phyloP scores from a whole-genome alignment of 92 coral and sea anemone genomes.

The Palythoa grandiflora region DNA sequence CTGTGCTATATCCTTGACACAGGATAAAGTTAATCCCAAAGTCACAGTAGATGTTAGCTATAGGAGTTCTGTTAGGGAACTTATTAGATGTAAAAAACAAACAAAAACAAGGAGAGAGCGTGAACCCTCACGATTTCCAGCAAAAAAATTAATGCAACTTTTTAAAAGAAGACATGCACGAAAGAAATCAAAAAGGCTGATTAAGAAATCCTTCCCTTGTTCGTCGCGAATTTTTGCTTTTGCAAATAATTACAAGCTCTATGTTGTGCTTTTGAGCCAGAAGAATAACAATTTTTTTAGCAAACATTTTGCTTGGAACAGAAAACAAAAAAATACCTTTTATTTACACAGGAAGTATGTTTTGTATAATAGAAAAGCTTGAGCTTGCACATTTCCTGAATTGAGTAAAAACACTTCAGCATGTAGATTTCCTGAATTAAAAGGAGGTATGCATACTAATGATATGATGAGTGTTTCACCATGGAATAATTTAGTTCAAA shows the following conservation, averaged over 20 bases:
- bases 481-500: constrained; percentile 38
- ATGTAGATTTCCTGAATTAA: constrained; percentile 20
- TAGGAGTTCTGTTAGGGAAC: constrained; percentile 36
- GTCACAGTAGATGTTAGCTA: constrained; percentile 24
- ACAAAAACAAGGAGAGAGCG: constrained; percentile 33
- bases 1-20: neutral
- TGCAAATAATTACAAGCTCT: constrained; percentile 35
- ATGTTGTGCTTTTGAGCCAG: constrained; percentile 36
- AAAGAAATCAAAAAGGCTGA: constrained; percentile 29
- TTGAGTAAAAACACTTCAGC: constrained; percentile 18
- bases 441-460: constrained; percentile 30
- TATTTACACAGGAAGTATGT: constrained; percentile 40
- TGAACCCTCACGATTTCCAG: constrained; percentile 34
- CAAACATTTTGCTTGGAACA: constrained; percentile 39
- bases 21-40: constrained; percentile 31
- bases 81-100: constrained; percentile 27
- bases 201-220: constrained; percentile 22
- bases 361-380: constrained; percentile 18
- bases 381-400: constrained; percentile 22
- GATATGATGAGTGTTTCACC: constrained; percentile 15
- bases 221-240: constrained; percentile 26
- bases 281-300: constrained; percentile 34
- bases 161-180: constrained; percentile 36
- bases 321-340: constrained; percentile 24
- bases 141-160: constrained; percentile 39